Conservation (phyloP, 2,888 invertebrate species). For the Polia nebulosa region DNA sequence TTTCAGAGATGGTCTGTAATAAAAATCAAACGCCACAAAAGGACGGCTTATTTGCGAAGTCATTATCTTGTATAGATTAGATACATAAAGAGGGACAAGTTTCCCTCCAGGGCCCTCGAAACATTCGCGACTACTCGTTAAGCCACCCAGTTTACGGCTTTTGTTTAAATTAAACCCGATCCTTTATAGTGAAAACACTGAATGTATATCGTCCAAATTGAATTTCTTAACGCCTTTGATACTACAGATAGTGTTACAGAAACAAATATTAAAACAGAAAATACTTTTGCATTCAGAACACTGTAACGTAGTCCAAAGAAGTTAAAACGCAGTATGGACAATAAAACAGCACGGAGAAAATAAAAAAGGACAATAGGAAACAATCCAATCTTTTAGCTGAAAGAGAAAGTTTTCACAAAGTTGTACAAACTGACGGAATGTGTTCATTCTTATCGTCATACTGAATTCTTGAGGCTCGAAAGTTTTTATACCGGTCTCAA, state of each 20-base stretch:
- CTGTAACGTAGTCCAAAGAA: slow-evolving; percentile 52
- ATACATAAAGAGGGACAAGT: slow-evolving; percentile 71
- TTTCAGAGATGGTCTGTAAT: slow-evolving; percentile 36
- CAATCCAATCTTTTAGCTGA: slow-evolving; percentile 65
- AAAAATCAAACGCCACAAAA: slow-evolving; percentile 58
- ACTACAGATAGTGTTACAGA: slow-evolving; percentile 31
- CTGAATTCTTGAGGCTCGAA: slow-evolving; percentile 31
- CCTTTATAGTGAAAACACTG: slow-evolving; percentile 66
- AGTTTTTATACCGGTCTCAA: slow-evolving; percentile 15
- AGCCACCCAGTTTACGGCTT: slow-evolving; percentile 76
- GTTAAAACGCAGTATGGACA: slow-evolving; percentile 54
- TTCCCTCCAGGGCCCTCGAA: slow-evolving; percentile 50
- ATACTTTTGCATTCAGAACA: slow-evolving; percentile 58
- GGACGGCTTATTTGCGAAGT: slow-evolving; percentile 66
- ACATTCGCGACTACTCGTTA: slow-evolving; percentile 72
- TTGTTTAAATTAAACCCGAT: slow-evolving; percentile 78
- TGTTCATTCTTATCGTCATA: slow-evolving; percentile 55
- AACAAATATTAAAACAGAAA: slow-evolving; percentile 48
- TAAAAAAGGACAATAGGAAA: slow-evolving; percentile 63
- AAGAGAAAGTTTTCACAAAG: slow-evolving; percentile 59
- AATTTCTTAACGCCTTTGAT: slow-evolving; percentile 68
- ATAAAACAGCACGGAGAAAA: slow-evolving; percentile 54
- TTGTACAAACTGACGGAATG: slow-evolving; percentile 52
- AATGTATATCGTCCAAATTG: slow-evolving; percentile 69
- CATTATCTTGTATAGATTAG: slow-evolving; percentile 72